Evolutionary conservation across 2,113 vertebrate species (phyloP).

Genomic region (Notothenia coriiceps): DNA sequence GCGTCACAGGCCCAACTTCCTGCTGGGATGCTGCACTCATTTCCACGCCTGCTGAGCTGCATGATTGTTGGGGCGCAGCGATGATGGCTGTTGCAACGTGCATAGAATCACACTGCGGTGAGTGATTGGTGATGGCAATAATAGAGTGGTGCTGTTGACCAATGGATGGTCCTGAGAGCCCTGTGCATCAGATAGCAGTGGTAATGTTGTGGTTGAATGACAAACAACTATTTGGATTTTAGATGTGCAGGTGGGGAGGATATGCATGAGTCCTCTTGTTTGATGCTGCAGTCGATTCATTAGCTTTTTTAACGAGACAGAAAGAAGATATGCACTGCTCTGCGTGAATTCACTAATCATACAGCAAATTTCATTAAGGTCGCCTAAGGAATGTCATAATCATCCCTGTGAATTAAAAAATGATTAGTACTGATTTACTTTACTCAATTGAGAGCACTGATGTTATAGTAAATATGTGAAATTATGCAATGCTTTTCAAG

Average conservation of each 20-base stretch:
- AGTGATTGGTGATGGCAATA: constrained; percentile 10
- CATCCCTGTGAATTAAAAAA: constrained; percentile 54
- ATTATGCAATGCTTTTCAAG: constrained; percentile 17
- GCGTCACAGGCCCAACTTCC: constrained; percentile 38
- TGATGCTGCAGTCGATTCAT: constrained; percentile 25
- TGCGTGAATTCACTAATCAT: constrained; percentile 64
- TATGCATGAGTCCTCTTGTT: constrained; percentile 18
- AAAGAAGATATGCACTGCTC: constrained; percentile 45
- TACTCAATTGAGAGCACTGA: constrained; percentile 23
- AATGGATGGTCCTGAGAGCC: constrained; percentile 20
- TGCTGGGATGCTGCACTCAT: constrained; percentile 43
- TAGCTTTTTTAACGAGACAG: constrained; percentile 53
- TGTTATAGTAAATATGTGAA: constrained; percentile 15
- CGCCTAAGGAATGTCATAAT: constrained; percentile 65
- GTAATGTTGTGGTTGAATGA: constrained; percentile 4
- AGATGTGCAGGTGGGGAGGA: constrained; percentile 11
- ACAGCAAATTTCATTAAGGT: constrained; percentile 69
- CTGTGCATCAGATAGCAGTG: constrained; percentile 14
- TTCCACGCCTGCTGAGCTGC: constrained; percentile 36
- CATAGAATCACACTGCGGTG: neutral
- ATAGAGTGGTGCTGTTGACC: constrained; percentile 10
- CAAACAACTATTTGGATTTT: constrained; percentile 41
- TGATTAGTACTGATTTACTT: constrained; percentile 53
- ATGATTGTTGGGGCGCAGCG: neutral
- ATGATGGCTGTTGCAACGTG: neutral